Base-by-base conservation (phyloP, 2,113 vertebrate genomes). In the Hippocampus guttulatus region DNA sequence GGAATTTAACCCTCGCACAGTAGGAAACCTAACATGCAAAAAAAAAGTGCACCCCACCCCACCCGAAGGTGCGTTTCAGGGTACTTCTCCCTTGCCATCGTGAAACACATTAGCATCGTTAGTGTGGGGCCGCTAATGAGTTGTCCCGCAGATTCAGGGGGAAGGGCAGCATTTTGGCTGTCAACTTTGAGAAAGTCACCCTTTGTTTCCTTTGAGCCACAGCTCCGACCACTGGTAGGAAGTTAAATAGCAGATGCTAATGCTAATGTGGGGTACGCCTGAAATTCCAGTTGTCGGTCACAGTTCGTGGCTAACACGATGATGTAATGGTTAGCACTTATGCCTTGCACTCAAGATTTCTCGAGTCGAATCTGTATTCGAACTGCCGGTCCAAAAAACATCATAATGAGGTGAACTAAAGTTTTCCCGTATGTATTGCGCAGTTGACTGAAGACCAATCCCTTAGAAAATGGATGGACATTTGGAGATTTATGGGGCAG, bases 1-100 rank as follows among this genome's bases (percentile, higher is more conserved):
- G 92, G 94, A 96, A 96, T 95, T 96, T 94, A 95, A 95, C 93
- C 92, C 94, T 93, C 84, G 92, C 93, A 86, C 91, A 81, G 89
- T 87, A 90, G 89, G 90, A 94, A 93, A 93, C 94, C 93, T 93
- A 92, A 40, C 49, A 40, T n/a, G 73, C 74, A 79, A 83, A 69
- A 69, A 27, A 69, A 62, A 43, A 1, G 20, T 43, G 74, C 74
- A 69, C 81, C 62, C 33, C 33, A 38, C 84, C 81, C 18, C 67
- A 78, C 61, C 64, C 80, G 55, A 41, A 52, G 52, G 51, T 57
- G 77, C 55, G 67, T 82, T 88, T 81, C 43, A n/a, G 61, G 45
- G 78, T 79, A 87, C 25, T 12, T 54, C 65, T 73, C 63, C 54
- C 30, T 64, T 61, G 43, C 27, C 58, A 15, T 60, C 27, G 14